Conservation (phyloP, 1,140 invertebrate genomes). For the Drosophila auraria region DNA sequence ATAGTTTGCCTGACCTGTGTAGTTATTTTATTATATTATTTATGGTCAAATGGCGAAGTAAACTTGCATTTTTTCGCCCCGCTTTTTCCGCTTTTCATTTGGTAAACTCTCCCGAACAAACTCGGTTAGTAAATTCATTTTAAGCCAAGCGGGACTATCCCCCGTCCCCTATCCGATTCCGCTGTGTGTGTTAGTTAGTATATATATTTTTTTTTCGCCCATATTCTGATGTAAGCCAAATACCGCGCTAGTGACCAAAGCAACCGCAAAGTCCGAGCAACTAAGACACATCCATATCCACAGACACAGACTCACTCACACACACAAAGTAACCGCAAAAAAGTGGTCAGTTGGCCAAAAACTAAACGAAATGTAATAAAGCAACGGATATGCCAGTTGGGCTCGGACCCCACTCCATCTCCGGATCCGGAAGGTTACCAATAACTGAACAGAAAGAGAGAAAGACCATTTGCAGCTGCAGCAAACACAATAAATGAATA, state of each 20-base stretch:
- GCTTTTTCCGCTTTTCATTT: slow-evolving; percentile 20
- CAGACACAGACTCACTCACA: slow-evolving; percentile 24
- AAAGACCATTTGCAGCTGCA: slow-evolving; percentile 34
- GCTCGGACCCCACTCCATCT: slow-evolving; percentile 38
- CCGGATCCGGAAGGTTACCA: slow-evolving; percentile 12
- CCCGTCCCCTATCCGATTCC: background rate
- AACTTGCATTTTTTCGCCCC: slow-evolving; percentile 34
- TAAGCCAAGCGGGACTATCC: slow-evolving; percentile 23
- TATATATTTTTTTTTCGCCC: slow-evolving; percentile 27
- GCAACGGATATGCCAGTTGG: slow-evolving; percentile 81
- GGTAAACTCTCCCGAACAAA: slow-evolving; percentile 53
- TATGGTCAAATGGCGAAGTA: slow-evolving; percentile 79
- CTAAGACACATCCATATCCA: slow-evolving; percentile 49
- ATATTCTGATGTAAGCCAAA: slow-evolving; percentile 54
- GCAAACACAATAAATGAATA: slow-evolving; percentile 78
- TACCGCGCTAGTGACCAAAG: slow-evolving; percentile 76
- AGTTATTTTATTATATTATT: slow-evolving; percentile 84
- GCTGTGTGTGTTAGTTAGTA: slow-evolving; percentile 15
- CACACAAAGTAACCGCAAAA: slow-evolving; percentile 78
- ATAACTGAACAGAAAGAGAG: slow-evolving; percentile 3
- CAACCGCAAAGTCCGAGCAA: slow-evolving; percentile 75
- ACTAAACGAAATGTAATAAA: slow-evolving; percentile 84
- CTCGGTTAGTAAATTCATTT: slow-evolving; percentile 80
- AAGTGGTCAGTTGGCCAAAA: slow-evolving; percentile 83
- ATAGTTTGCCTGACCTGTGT: slow-evolving; percentile 76